A percentile compares a stretch with the other conserved stretches of the same genome.
Conservation (phyloP, 2,113 vertebrate species). For the Psophia crepitans region DNA sequence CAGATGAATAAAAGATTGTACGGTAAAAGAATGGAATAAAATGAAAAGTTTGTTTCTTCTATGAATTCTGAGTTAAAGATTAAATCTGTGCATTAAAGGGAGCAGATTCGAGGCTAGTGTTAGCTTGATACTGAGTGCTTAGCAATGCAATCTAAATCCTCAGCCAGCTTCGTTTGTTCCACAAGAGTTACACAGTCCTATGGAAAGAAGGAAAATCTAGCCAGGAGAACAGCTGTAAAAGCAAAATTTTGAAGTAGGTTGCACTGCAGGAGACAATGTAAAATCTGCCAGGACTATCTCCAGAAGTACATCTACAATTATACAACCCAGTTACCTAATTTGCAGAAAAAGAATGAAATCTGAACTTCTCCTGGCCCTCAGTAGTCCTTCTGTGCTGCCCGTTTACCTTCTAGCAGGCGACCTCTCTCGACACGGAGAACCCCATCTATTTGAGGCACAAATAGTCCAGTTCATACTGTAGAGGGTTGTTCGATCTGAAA, state of each 20-base stretch:
- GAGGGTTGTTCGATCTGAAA: background rate
- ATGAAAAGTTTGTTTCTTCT: background rate
- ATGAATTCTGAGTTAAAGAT: background rate
- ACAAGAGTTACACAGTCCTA: background rate
- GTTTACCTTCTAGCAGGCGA: background rate
- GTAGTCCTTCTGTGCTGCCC: background rate
- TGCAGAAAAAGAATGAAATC: background rate
- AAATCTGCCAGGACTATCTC: background rate
- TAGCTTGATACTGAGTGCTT: background rate
- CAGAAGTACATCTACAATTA: background rate
- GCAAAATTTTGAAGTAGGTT: background rate
- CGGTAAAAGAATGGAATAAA: background rate
- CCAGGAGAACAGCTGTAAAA: background rate
- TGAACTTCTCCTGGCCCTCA: background rate
- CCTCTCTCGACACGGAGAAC: background rate
- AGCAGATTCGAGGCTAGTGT: background rate
- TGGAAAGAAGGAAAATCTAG: background rate
- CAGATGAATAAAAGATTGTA: background rate
- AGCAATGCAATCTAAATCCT: background rate
- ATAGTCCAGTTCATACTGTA: background rate
- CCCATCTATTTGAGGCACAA: background rate
- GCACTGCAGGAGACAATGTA: background rate
- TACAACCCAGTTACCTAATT: background rate
- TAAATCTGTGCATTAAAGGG: background rate
- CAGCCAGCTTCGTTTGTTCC: background rate